Base-by-base conservation (phyloP, 2,113 vertebrate species). In the Amia ocellicauda region DNA sequence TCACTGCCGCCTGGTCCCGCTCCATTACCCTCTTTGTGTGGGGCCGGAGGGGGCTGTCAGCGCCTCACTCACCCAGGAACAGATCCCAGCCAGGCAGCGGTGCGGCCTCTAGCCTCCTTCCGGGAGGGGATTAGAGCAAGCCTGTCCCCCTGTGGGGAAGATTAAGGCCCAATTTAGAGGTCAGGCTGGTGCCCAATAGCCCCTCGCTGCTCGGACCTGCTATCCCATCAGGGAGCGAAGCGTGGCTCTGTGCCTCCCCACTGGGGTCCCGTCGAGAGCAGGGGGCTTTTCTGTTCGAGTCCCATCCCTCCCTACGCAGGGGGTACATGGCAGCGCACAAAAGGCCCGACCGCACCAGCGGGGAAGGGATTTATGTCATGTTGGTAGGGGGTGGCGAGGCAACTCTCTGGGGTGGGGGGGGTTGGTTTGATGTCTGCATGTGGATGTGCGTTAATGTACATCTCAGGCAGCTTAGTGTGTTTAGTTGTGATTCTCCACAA, bases 11-110 rank as follows among this genome's bases (percentile, higher is more conserved):
- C 60, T 58, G 62, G 73, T 65, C 52, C 72, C 68, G 70, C 77
- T 78, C 77, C 78, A 79, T 84, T 81, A 76, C 78, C 50, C 60
- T 76, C 59, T 77, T 80, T 84, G 78, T 78, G 51, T 67, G 53
- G 28, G 68, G 53, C 57, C 58, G 28, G 53, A 69, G 80, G 77
- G 70, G 67, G 70, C 78, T 69, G 71, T 80, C 67, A 76, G 70
- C 73, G 69, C 69, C 72, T 55, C 67, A 70, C 69, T 71, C 76
- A 76, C 69, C 62, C 63, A 66, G 74, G 66, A 65, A 68, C 52
- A 58, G 41, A 63, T 51, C 54, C 10, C 62, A 53, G 40, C 26
- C 62, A 19, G 67, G 41, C 63, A 20, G 24, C 23, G 20, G 58
- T 47, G n/a, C 22, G 22, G 69, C 71, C 69, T 60, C 67, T 56